These are phyloP conservation scores for Myiotriccus ornatus DNA, from an alignment of 2,797 vertebrate genomes.

Conservation along the genomic window DNA sequence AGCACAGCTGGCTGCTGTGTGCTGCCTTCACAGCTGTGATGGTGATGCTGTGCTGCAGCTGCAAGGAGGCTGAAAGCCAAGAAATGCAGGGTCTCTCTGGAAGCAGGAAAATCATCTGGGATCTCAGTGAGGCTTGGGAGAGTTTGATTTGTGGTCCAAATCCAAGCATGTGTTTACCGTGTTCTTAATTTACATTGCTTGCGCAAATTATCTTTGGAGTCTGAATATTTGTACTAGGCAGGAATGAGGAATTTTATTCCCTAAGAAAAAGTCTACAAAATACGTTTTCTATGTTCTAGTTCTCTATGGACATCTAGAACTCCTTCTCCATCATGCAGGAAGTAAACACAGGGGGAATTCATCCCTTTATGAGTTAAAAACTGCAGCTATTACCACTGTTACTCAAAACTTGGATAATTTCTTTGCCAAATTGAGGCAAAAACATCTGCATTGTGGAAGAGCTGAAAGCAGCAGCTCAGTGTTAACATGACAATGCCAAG, in stretches of 20 bases:
- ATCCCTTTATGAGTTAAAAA: background rate
- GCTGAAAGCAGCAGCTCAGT: background rate
- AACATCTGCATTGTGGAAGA: background rate
- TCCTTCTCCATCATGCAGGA: background rate
- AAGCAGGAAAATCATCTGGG: background rate
- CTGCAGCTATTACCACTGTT: background rate
- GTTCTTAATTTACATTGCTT: background rate
- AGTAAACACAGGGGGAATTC: background rate
- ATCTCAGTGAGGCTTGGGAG: background rate
- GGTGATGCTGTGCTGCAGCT: background rate
- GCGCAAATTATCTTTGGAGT: background rate
- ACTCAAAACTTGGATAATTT: background rate
- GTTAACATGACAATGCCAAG: background rate
- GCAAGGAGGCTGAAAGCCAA: background rate
- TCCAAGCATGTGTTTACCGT: background rate
- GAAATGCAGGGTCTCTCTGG: background rate
- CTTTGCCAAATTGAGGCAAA: background rate
- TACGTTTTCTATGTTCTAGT: background rate
- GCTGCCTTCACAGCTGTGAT: background rate
- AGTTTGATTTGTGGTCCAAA: background rate
- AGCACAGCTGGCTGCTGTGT: background rate
- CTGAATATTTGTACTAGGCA: background rate
- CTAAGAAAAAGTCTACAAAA: background rate
- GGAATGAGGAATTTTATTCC: background rate
- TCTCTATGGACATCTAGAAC: background rate